phyloP scores from a whole-genome alignment of 2,113 vertebrate genomes.

The Dolichotis patagonum region DNA sequence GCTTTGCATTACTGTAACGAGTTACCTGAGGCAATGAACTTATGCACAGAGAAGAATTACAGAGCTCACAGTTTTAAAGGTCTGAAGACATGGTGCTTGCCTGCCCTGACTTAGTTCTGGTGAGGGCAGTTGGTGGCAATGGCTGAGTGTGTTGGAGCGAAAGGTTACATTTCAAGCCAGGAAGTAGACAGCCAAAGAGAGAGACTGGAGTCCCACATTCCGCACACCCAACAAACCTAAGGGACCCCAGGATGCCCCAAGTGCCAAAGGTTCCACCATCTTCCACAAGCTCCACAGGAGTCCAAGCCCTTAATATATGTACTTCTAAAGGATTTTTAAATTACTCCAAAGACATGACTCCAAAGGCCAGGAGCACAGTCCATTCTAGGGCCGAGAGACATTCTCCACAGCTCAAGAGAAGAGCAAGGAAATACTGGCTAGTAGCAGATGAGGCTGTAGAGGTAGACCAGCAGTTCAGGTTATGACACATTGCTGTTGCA shows the following conservation, averaged over 20 bases:
- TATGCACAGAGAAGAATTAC: background rate
- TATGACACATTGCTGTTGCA: fast-evolving
- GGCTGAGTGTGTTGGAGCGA: background rate
- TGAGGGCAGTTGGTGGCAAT: background rate
- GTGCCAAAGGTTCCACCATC: background rate
- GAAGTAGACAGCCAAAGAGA: background rate
- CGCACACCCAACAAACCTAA: background rate
- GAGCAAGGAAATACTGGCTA: background rate
- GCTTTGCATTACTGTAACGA: background rate
- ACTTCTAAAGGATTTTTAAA: background rate
- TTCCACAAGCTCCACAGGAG: background rate
- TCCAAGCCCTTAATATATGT: background rate
- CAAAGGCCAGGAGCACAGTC: background rate
- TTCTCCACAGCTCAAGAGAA: background rate
- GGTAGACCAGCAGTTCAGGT: background rate
- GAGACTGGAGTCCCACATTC: background rate
- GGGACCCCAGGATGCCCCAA: background rate
- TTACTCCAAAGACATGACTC: background rate
- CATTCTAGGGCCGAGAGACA: background rate
- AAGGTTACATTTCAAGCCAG: background rate
- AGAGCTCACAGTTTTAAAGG: background rate
- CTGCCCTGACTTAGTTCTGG: background rate
- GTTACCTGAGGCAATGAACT: background rate
- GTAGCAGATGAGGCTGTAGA: background rate
- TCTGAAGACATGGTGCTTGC: background rate